Base-by-base conservation (phyloP, 2,888 invertebrate genomes). In the Philereme transversata region DNA sequence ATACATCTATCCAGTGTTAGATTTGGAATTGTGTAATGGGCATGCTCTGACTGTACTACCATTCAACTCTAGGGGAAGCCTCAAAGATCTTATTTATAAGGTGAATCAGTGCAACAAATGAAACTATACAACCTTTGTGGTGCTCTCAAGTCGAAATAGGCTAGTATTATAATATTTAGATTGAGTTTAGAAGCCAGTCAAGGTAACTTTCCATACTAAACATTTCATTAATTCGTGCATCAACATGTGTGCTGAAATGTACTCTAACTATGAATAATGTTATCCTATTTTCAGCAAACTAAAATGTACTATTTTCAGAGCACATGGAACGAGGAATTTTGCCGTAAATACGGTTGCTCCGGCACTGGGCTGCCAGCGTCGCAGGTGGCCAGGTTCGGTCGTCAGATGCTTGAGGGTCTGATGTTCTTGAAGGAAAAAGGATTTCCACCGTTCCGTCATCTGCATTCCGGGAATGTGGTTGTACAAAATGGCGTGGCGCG, bases 401-500 rank as follows among this genome's bases (percentile, higher is more conserved):
- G 97, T 0, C 98, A 98, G 87, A 96, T 98, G 73, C 89, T 98
- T 55, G 98, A 97, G 86, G 97, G 97, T 0, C 89, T 98, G 57
- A 90, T 97, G 62, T 97, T 97, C 85, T 93, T 98, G 22, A 96
- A 95, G 71, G 97, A 97, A 76, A 96, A 97, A 74, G 97, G 97
- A 8, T 97, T 98, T 82, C 97, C 98, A 4, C 94, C 96, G 7
- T 97, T 97, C 76, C 95, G 96, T 47, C 97, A 98, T 86, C 89
- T 98, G 70, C 98, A 98, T 85, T 95, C 97, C 55, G 98, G 98
- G 44, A 98, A 98, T 87, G 95, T 98, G 35, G 96, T 98, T 69
- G 94, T 98, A 46, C 98, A 98, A 79, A 97, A 98, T 83, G 97
- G 98, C 22, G 97, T 97, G 0, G 98, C 98, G 51, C 94, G 98